Evolutionary conservation across 2,113 vertebrate species (phyloP).

Genomic region (Phasianus colchicus): DNA sequence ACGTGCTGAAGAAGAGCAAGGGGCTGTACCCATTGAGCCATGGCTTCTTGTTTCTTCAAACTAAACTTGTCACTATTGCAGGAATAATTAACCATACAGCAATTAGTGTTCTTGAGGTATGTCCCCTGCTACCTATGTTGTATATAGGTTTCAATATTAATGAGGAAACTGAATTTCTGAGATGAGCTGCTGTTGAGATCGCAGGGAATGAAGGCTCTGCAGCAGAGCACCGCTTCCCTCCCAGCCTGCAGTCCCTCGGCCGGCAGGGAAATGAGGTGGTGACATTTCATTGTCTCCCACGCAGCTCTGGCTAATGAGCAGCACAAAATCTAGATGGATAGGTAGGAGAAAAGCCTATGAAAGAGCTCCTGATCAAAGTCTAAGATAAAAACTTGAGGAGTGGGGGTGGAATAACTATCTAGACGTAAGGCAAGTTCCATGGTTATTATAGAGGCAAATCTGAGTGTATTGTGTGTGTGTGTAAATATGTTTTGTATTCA

Average conservation of each 20-base stretch:
- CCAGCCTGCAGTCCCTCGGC: not conserved
- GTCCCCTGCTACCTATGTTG: not conserved
- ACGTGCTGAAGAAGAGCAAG: constrained; percentile 63
- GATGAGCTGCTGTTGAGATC: not conserved
- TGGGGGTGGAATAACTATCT: not conserved
- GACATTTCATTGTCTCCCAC: not conserved
- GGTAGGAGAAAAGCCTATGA: not conserved
- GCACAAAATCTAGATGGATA: not conserved
- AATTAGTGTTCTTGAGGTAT: not conserved
- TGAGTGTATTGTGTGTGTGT: not conserved
- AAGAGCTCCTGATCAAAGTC: not conserved
- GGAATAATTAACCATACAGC: not conserved
- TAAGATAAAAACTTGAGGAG: not conserved
- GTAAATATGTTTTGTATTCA: not conserved
- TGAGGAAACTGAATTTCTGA: not conserved
- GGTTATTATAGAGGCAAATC: not conserved
- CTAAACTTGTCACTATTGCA: not conserved
- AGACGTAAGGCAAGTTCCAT: not conserved
- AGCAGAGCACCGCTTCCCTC: not conserved
- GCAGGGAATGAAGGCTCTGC: not conserved
- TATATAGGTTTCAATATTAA: rapidly evolving
- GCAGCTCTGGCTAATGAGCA: not conserved
- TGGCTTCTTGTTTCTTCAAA: not conserved
- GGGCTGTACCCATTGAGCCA: not conserved
- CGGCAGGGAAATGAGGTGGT: not conserved